Base-by-base conservation (phyloP, 2,888 invertebrate species). In the Epirrhoe tristata region DNA sequence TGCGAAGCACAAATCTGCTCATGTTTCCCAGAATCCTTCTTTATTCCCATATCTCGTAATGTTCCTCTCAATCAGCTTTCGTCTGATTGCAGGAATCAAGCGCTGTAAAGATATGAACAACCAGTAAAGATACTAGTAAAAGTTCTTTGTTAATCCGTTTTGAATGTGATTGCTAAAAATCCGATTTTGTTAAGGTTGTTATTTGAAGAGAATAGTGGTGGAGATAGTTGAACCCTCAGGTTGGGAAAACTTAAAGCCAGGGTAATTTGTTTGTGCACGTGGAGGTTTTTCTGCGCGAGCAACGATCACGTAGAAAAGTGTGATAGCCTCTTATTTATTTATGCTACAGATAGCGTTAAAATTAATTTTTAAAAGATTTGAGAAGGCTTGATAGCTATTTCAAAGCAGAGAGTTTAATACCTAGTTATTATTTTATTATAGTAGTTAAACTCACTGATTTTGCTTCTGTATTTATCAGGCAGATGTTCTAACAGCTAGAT, bases 41-140 rank as follows among this genome's bases (percentile, higher is more conserved):
- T 48, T 46, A 51, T 46, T 43, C 16, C 46, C 39, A 51, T 24
- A 57, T 32, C 32, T 63, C 48, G 32, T 34, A 67, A 62, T 59
- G 24, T 50, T 63, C 58, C 43, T 63, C 53, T 34, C 52, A 55
- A 58, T 67, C 58, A 54, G 55, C 51, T 59, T 52, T 52, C n/a
- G 43, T 56, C 46, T 58, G 58, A 63, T 67, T 67, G 55, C 58
- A 59, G 24, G 51, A 50, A 56, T 61, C 32, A 6, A 31, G 34
- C 50, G 62, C 54, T 39, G 55, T 12, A 7, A 54, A 36, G 1
- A 54, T 36, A 36, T 14, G 14, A 5, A 5, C 36, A 54, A 54
- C 4, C 54, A 54, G 54, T 54, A 54, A 1, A 16, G 7, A 8
- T 12, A 43, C 39, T 43, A 12, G 12, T 12, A 43, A 43, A 12